phyloP scores from a whole-genome alignment of 2,888 invertebrate genomes.

The Cyclophora punctaria region DNA sequence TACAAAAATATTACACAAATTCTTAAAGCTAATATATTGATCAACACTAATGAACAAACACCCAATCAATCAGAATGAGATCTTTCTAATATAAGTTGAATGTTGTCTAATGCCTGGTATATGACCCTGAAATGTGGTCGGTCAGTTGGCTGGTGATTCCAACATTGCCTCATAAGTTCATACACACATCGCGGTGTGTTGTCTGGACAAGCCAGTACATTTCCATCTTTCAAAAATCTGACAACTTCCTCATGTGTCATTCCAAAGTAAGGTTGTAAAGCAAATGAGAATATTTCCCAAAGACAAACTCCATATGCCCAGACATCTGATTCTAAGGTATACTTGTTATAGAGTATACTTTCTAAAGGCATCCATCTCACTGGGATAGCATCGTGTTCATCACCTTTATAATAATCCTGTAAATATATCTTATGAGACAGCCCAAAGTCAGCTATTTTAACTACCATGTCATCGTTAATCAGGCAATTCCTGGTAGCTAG shows the following conservation, averaged over 20 bases:
- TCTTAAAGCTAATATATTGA: slow-evolving; percentile 10
- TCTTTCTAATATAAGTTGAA: slow-evolving; percentile 71
- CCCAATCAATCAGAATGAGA: slow-evolving; percentile 49
- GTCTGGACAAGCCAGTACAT: slow-evolving; percentile 92
- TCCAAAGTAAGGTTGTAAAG: slow-evolving; percentile 96
- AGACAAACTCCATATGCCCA: slow-evolving; percentile 98
- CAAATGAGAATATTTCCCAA: slow-evolving; percentile 98
- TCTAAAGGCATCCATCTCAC: slow-evolving; percentile 99
- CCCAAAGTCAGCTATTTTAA: slow-evolving; percentile 98
- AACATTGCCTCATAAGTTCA: slow-evolving; percentile 94
- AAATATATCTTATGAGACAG: slow-evolving; percentile 96
- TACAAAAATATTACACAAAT: slow-evolving; percentile 22
- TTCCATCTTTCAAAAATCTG: slow-evolving; percentile 94
- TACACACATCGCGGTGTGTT: slow-evolving; percentile 91
- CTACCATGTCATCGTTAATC: slow-evolving; percentile 93
- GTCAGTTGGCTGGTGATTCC: slow-evolving; percentile 89
- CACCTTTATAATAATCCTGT: slow-evolving; percentile 96
- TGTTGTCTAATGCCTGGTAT: slow-evolving; percentile 84
- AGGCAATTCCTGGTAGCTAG: slow-evolving; percentile 96
- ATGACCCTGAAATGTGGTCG: slow-evolving; percentile 91
- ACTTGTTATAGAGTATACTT: slow-evolving; percentile 96
- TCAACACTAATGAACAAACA: not conserved
- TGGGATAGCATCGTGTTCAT: slow-evolving; percentile 96
- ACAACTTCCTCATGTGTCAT: slow-evolving; percentile 98
- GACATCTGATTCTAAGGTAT: slow-evolving; percentile 96